Conservation (phyloP, 2,888 invertebrate genomes). For the Proisotoma minuta region DNA sequence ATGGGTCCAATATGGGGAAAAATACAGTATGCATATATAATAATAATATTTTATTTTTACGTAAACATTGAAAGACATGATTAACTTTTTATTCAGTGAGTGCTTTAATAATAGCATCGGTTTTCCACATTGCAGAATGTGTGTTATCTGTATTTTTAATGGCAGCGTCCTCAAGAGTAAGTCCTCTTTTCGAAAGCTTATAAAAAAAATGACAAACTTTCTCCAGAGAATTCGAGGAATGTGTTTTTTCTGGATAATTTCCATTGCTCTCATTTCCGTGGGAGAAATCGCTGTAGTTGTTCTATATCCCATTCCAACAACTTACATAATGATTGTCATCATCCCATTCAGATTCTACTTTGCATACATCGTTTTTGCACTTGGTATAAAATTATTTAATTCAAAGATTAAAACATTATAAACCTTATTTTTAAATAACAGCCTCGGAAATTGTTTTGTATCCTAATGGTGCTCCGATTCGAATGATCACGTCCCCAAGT, state of each 20-base stretch:
- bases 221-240: background rate
- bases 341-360: background rate
- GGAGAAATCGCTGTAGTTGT: background rate
- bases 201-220: no score
- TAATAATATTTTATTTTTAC: background rate
- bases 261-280: background rate
- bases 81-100: background rate
- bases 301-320: background rate
- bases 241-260: background rate
- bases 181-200: no score
- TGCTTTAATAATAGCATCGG: background rate
- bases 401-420: no score
- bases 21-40: background rate
- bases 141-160: background rate
- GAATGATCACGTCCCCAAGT: no score
- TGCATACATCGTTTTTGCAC: background rate
- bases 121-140: background rate
- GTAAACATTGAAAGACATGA: background rate
- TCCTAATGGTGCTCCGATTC: background rate
- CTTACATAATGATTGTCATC: background rate
- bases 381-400: no score
- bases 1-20: background rate
- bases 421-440: no score
- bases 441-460: background rate
- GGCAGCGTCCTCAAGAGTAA: slow-evolving; percentile 1